A percentile compares a stretch with the other conserved stretches of the same genome.
These are phyloP conservation scores for Muscicapa adusta DNA, from an alignment of 2,113 vertebrate species.

Conservation along the genomic window DNA sequence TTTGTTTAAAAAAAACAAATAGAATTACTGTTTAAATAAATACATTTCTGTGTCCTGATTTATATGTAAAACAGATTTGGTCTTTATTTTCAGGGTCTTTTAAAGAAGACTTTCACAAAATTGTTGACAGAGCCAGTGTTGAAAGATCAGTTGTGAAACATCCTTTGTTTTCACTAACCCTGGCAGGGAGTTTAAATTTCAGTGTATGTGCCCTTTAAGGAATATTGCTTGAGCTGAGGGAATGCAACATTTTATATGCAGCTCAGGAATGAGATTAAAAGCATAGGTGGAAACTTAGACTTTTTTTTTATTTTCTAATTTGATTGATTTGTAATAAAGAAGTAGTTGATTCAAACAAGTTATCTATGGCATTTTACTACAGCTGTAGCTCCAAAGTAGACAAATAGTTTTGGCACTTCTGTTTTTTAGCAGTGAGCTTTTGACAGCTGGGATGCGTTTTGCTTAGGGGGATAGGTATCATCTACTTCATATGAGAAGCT, in stretches of 20 bases:
- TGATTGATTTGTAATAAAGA: not conserved
- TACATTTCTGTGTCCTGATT: not conserved
- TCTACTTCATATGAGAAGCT: not conserved
- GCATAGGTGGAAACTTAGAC: not conserved
- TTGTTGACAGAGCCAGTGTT: not conserved
- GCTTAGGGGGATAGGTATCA: not conserved
- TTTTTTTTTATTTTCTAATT: not conserved
- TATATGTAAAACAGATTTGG: not conserved
- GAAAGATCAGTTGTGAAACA: constrained; percentile 26
- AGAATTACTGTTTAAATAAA: constrained; percentile 19
- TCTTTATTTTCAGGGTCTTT: constrained; percentile 1
- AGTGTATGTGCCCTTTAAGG: not conserved
- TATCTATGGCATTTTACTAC: not conserved
- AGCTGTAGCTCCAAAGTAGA: not conserved
- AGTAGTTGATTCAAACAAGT: not conserved
- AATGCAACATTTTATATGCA: not conserved
- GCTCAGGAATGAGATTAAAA: not conserved
- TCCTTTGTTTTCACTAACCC: constrained; percentile 1
- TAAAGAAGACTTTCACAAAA: not conserved
- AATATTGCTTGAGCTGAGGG: not conserved
- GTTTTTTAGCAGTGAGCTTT: not conserved
- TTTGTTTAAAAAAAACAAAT: not conserved
- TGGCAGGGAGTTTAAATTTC: not conserved
- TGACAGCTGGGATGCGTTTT: constrained; percentile 4
- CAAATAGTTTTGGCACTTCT: not conserved